Conservation (phyloP, 2,888 invertebrate genomes). For the Cephus pygmeus region DNA sequence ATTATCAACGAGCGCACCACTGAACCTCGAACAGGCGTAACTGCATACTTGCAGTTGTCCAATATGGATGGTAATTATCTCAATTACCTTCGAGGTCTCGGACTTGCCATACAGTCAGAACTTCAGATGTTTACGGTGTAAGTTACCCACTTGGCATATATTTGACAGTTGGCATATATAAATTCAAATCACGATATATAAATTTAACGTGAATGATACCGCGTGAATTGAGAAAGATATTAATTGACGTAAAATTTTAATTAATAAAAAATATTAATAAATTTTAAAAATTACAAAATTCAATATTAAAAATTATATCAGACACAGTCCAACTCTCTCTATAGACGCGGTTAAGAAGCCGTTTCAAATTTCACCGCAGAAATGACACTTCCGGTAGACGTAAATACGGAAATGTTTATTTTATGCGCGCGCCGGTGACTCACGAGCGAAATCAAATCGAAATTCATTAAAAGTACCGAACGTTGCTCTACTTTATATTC, state of each 20-base stretch:
- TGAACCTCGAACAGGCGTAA: slow-evolving; percentile 9
- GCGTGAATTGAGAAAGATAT: no score
- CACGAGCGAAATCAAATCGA: background rate
- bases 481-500: background rate
- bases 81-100: slow-evolving; percentile 19
- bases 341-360: no score
- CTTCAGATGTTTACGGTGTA: background rate
- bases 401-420: background rate
- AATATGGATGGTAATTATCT: slow-evolving; percentile 17
- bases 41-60: slow-evolving; percentile 14
- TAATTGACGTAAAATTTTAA: background rate
- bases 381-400: background rate
- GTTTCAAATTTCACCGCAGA: background rate
- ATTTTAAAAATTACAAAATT: no score
- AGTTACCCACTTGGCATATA: background rate
- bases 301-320: no score
- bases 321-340: no score
- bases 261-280: no score
- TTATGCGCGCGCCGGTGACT: background rate
- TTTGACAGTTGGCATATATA: background rate
- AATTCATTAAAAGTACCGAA: background rate
- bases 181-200: background rate
- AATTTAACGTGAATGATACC: background rate
- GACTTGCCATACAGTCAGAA: background rate
- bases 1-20: slow-evolving; percentile 4